Evolutionary conservation across 2,888 invertebrate species (phyloP).

Genomic region (Alviniconcha strummeri): DNA sequence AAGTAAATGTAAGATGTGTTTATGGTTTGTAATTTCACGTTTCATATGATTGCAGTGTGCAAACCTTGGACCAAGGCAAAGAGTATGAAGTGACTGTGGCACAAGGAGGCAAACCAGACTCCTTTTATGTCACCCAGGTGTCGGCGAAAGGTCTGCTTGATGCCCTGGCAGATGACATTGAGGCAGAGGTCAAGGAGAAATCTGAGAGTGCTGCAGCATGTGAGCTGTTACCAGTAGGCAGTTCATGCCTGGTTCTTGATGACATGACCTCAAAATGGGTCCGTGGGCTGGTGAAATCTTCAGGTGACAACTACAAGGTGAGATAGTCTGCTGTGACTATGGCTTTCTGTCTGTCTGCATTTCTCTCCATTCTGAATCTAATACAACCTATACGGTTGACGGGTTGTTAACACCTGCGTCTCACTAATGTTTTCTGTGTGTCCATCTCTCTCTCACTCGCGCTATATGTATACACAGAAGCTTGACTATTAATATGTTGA

Average conservation of each 20-base stretch:
- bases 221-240: background rate
- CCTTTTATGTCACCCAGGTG: conserved; percentile 31
- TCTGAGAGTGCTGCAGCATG: background rate
- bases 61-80: conserved; percentile 24
- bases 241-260: conserved; percentile 35
- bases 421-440: too few species aligned
- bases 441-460: too few species aligned
- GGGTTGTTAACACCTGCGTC: too few species aligned
- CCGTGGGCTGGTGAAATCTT: conserved; percentile 29
- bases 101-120: conserved; percentile 37
- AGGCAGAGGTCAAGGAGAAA: conserved; percentile 25
- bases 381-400: too few species aligned
- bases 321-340: background rate
- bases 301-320: conserved; percentile 13
- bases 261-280: conserved; percentile 29
- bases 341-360: background rate
- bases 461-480: too few species aligned
- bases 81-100: conserved; percentile 36
- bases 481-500: too few species aligned
- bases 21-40: background rate
- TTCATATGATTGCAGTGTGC: background rate
- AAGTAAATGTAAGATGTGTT: too few species aligned
- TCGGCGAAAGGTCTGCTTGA: conserved; percentile 14
- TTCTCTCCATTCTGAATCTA: background rate
- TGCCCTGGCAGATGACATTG: conserved; percentile 36